Base-by-base conservation (phyloP, 2,113 vertebrate genomes). In the Anolis carolinensis region DNA sequence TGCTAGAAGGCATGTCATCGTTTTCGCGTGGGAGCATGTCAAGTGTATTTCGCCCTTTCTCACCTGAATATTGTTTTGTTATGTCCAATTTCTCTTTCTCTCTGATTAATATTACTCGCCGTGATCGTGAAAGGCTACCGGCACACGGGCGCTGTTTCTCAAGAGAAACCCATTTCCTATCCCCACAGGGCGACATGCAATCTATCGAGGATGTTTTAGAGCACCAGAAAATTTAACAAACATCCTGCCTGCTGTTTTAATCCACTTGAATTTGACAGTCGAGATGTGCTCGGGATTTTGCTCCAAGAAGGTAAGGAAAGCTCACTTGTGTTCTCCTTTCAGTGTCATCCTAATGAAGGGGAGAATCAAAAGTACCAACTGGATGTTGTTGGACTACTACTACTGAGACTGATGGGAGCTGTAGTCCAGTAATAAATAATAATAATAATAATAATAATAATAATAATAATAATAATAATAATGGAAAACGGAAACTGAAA, bases 261-360 rank as follows among this genome's bases (percentile, higher is more conserved):
- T 90, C 18, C 97, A 97, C 88, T 91, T 95, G 85, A 99, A 98
- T 87, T 87, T 97, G 75, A 98, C 98, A 0, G 95, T 95, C 63
- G 98, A 98, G 94, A 96, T 93, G 88, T 99, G 98, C 96, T 97
- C 98, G 0, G 97, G 98, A 95, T 97, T 97, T 91, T 99, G 98
- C 95, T 98, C 98, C 78, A 96, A 98, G 93, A 98, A 99, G 97
- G 98, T 99, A 97, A 95, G 97, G 90, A 86, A 72, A 44, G 10
- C 50, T 36, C 25, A 4, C 82, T 62, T 55, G 8, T 30, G 39
- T 27, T 39, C 62, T 14, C 5, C 14, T 14, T 81, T 81, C 11
- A 30, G 2, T 36, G 14, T 11, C 18, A 7, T 25, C 7, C 65
- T 27, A n/a, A n/a, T 70, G n/a, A 34, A 16, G 68, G 16, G 4